Evolutionary conservation across 2,113 vertebrate genomes (phyloP), one percentile per base, ranked within the genome.

Genomic region (Microtus oregoni): DNA sequence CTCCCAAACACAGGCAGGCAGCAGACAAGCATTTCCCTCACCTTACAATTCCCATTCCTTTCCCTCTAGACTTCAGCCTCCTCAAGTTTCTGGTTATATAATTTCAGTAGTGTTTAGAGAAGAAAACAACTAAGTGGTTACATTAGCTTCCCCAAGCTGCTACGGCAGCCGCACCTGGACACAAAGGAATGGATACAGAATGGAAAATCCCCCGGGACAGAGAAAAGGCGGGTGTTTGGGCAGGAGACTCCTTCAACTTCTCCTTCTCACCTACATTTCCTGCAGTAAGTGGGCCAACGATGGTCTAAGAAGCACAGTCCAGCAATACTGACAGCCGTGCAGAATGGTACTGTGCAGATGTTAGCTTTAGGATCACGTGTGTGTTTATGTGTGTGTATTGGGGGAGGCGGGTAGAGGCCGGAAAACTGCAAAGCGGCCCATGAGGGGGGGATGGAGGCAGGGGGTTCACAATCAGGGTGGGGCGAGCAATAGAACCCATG

Each of bases 61-160:
- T 81, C 85, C 88, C 86, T 91, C 86, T 92, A 75, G 32, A 91
- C 41, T 26, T 70, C 82, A 76, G 81, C 50, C n/a, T 47, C 77
- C 77, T 86, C 26, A 91, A 76, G 81, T 75, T 81, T 94, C 81
- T 86, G 82, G 63, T 92, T 92, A 92, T 83, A 97, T 41, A 89
- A 92, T 77, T 70, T 91, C 63, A 70, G 19, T 44, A 82, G 86
- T 91, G n/a, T 96, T 94, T 92, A 95, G 82, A 94, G 63, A 94
- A 92, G 94, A 96, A 93, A 95, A 94, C 78, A 96, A 94, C 63
- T 70, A 75, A 78, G 50, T 32, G n/a, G 50, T 87, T 97, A 81
- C 86, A 79, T n/a, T 91, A 89, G 35, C 86, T 94, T 91, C 89
- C 86, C 94, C 86, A 89, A 72, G n/a, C 38, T 83, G 86, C 86